These are phyloP conservation scores for Myocastor coypus DNA, from an alignment of 2,113 vertebrate genomes.

Conservation along the genomic window DNA sequence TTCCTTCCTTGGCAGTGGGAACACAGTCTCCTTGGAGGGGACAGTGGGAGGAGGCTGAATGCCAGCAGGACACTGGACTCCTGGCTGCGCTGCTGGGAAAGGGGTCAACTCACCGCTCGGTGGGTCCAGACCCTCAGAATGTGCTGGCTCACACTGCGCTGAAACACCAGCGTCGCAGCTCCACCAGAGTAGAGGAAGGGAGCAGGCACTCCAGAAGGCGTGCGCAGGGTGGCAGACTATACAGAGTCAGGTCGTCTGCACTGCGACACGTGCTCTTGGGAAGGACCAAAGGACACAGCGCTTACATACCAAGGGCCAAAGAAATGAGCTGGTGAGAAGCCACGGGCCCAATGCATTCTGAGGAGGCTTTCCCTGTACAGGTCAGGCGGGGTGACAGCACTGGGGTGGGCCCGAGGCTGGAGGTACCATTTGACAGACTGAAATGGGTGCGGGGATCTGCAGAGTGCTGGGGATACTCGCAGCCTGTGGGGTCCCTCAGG, in stretches of 20 bases:
- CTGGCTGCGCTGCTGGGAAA: not conserved
- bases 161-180: not conserved
- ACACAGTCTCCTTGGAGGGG: not conserved
- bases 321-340: not conserved
- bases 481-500: not conserved
- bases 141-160: not conserved
- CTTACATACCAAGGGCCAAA: not conserved
- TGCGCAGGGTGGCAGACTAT: not conserved
- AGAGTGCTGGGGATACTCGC: not conserved
- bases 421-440: not conserved
- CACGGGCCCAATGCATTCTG: not conserved
- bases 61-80: not conserved
- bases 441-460: not conserved
- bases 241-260: not conserved
- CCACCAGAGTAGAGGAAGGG: not conserved
- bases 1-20: not conserved
- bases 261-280: not conserved
- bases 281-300: not conserved
- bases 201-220: not conserved
- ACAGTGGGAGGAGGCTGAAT: not conserved
- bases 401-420: not conserved
- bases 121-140: not conserved
- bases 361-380: not conserved
- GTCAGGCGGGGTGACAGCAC: not conserved
- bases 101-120: not conserved